Base-by-base conservation (phyloP, 2,888 invertebrate genomes). In the Stegophylla sp. region DNA sequence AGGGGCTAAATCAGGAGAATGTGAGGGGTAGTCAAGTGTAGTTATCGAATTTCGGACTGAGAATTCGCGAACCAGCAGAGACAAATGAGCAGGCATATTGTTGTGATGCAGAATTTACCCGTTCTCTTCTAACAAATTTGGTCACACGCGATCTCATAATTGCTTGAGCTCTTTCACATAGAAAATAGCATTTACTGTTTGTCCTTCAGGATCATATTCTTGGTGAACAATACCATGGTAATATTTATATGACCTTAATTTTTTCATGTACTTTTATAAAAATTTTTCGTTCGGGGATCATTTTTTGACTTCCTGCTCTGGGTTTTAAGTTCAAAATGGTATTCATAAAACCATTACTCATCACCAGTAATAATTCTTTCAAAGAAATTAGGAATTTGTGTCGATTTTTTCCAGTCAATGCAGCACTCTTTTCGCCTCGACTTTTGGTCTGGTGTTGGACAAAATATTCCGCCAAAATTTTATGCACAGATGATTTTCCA, bases 361-460 rank as follows among this genome's bases (percentile, higher is more conserved):
- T 83, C 83, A 17, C 82, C 83, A 41, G 83, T 83, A 17, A 83
- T 71, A 81, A 79, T 41, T 26, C 76, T 77, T 28, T 82, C 82
- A 41, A 82, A 63, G 45, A 48, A 67, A 67, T 67, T 48, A 67
- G 48, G 45, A 26, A 17, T 26, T 5, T 7, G 45, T 9, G 17
- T 26, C 64, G 43, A 66, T 23, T 66, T 66, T 66, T 66, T 66
- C 20, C 83, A 51, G 43, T 34, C 34, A 34, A 34, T 34, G 34
- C 34, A 34, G 34, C 79, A 45, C n/a, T 51, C 20, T 59, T 77
- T 64, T 53, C 73, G 74, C 56, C 26, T 41, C 23, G 69, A 34
- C 83, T 84, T 84, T 66, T 84, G 83, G 7, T 83, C 84, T 20
- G 83, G 82, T 5, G 83, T 83, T 73, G 84, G 74, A 41, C 66